Percentiles rank a stretch among this genome's conserved stretches.
These are phyloP conservation scores for Diaperis boleti DNA, from an alignment of 2,888 invertebrate species.

Conservation along the genomic window DNA sequence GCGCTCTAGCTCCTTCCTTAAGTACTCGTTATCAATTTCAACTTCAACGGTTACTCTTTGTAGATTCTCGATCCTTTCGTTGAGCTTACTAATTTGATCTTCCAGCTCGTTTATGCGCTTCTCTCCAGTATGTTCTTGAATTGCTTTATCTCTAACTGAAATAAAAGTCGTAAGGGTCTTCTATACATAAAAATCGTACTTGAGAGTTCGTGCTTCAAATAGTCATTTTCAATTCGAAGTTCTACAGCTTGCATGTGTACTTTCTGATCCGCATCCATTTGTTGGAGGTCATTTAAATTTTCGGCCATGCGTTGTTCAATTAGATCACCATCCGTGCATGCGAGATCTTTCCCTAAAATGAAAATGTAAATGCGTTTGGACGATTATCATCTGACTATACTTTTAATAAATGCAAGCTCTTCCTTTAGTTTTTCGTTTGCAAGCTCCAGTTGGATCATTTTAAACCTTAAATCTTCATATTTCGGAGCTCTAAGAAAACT, in stretches of 20 bases:
- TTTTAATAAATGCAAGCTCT: not conserved
- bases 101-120: constrained; percentile 45
- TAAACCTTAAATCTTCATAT: not conserved
- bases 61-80: not conserved
- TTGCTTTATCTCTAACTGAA: not conserved
- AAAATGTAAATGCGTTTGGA: too few relatives aligned
- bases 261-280: not conserved
- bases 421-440: not conserved
- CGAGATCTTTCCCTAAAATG: too few relatives aligned
- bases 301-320: not conserved
- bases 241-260: constrained; percentile 4
- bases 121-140: not conserved
- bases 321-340: not conserved
- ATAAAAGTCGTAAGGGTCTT: not conserved
- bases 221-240: constrained; percentile 19
- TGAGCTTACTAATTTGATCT: constrained; percentile 41
- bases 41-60: constrained; percentile 8
- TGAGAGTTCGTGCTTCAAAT: constrained; percentile 4
- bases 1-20: constrained; percentile 32
- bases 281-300: not conserved
- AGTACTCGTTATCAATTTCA: constrained; percentile 27
- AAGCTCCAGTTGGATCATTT: not conserved
- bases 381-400: not conserved
- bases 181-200: not conserved
- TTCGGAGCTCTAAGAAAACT: not conserved